phyloP scores from a whole-genome alignment of 35 echinoderm and acorn worm species.

The Diadema setosum region DNA sequence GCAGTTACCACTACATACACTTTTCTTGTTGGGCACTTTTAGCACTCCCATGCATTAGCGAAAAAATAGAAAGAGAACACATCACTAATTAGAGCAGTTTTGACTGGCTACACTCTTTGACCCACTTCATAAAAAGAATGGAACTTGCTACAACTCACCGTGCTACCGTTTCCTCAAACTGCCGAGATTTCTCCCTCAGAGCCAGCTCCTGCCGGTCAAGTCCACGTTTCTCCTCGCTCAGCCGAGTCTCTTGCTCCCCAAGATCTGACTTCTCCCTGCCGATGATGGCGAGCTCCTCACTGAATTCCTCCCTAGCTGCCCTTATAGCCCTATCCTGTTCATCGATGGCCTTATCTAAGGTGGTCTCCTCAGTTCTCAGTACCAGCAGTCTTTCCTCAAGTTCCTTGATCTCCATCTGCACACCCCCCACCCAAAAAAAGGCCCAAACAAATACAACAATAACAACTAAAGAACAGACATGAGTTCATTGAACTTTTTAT shows the following conservation, averaged over 20 bases:
- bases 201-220: background rate
- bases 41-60: too few relatives aligned
- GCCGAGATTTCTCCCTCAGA: background rate
- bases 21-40: too few relatives aligned
- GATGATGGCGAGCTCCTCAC: background rate
- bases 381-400: background rate
- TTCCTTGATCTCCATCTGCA: background rate
- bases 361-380: background rate
- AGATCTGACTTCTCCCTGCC: background rate
- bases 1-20: too few relatives aligned
- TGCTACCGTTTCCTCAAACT: background rate
- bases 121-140: too few relatives aligned
- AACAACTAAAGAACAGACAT: background rate
- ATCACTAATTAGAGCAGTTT: too few relatives aligned
- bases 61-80: too few relatives aligned
- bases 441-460: too few relatives aligned
- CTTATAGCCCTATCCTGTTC: background rate
- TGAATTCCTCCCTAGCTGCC: background rate
- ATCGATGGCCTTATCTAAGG: background rate
- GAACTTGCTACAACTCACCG: background rate
- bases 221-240: background rate
- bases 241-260: background rate
- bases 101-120: too few relatives aligned
- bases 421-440: too few relatives aligned
- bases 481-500: background rate